A percentile compares a stretch with the other conserved stretches of the same genome.
Evolutionary conservation across 2,888 invertebrate genomes (phyloP).

Genomic region (Microchrysa polita): DNA sequence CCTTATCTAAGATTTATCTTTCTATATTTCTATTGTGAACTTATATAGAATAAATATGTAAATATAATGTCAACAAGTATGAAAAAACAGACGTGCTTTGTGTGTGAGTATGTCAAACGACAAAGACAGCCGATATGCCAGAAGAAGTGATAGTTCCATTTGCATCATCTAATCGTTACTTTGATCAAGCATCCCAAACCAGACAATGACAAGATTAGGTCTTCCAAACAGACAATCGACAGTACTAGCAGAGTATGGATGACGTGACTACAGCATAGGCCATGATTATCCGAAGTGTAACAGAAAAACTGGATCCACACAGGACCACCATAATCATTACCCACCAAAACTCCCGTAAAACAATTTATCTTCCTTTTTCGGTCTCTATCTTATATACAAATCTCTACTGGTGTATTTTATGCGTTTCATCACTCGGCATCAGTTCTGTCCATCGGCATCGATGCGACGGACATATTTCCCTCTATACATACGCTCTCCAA

Average conservation of each 20-base stretch:
- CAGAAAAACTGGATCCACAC: background rate
- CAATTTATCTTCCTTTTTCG: conserved; percentile 40
- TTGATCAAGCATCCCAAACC: conserved; percentile 35
- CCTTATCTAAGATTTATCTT: too few relatives aligned
- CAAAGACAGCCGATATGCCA: conserved; percentile 18
- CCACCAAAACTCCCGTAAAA: conserved; percentile 37
- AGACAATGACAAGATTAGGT: conserved; percentile 19
- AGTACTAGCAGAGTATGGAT: background rate
- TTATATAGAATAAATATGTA: conserved; percentile 6
- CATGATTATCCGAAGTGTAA: background rate
- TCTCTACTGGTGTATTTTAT: conserved; percentile 31
- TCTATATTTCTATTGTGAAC: too few relatives aligned
- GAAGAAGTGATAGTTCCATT: conserved; percentile 6
- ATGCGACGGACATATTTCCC: too few relatives aligned
- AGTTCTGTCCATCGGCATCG: background rate
- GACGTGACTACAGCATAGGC: background rate
- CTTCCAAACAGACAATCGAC: background rate
- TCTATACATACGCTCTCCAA: background rate
- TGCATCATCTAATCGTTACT: conserved; percentile 35
- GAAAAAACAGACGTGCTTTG: conserved; percentile 19
- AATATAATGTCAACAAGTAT: conserved; percentile 40
- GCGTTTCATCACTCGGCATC: conserved; percentile 38
- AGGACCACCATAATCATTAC: conserved; percentile 27
- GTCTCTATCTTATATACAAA: conserved; percentile 36
- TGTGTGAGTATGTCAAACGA: background rate